Evolutionary conservation across 64 coral and sea anemone genomes (phyloP).

Genomic region (Actinia equina): DNA sequence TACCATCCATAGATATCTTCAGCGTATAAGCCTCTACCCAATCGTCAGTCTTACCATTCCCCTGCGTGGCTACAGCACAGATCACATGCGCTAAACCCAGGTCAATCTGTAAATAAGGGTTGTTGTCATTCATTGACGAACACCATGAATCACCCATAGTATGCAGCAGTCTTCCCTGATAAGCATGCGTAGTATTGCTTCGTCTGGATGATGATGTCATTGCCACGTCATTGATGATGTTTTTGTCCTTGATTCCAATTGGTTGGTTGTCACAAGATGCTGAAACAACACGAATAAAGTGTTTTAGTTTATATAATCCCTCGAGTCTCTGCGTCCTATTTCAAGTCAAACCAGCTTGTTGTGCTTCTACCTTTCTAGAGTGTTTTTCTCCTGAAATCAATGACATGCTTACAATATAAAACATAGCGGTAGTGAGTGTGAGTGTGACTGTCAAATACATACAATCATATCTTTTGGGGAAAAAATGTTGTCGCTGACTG

Average conservation of each 20-base stretch:
- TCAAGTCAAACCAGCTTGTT: too few relatives aligned
- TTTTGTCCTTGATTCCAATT: constrained; percentile 12
- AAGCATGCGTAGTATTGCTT: not conserved
- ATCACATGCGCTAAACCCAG: not conserved
- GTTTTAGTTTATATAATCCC: too few relatives aligned
- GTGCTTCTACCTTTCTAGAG: too few relatives aligned
- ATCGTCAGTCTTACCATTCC: not conserved
- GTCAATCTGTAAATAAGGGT: constrained; percentile 7
- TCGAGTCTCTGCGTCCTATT: too few relatives aligned
- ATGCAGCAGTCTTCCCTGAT: not conserved
- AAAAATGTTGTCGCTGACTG: too few relatives aligned
- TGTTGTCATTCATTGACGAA: not conserved
- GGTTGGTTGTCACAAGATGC: constrained; percentile 1
- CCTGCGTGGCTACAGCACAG: constrained; percentile 2
- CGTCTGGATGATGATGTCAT: not conserved
- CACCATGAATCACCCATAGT: not conserved
- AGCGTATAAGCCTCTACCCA: not conserved
- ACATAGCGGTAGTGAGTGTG: too few relatives aligned
- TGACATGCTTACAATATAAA: too few relatives aligned
- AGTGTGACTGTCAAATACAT: too few relatives aligned
- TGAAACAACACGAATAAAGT: not conserved
- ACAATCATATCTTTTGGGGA: too few relatives aligned
- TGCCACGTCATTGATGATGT: not conserved
- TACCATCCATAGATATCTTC: not conserved
- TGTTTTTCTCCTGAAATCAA: too few relatives aligned